Evolutionary conservation across 2,888 invertebrate genomes (phyloP).

Genomic region (Orchestes rusci): DNA sequence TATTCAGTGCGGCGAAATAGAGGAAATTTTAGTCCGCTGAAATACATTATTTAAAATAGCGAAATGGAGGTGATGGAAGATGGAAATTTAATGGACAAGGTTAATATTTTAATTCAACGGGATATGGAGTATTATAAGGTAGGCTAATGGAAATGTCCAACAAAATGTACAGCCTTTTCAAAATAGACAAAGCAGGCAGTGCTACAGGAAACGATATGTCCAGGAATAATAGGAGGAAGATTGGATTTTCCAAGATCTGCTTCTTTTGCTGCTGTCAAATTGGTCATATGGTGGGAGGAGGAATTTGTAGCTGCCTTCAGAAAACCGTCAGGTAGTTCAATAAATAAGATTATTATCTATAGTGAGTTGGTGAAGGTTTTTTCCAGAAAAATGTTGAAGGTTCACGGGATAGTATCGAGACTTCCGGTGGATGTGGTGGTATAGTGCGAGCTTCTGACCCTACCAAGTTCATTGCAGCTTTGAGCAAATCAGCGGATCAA

Average conservation of each 20-base stretch:
- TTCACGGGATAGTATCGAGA: constrained; percentile 43
- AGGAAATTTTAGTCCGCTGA: too few species aligned
- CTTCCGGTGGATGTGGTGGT: constrained; percentile 44
- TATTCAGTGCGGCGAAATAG: too few species aligned
- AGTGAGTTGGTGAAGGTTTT: constrained; percentile 26
- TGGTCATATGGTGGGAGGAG: constrained; percentile 82
- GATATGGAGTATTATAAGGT: constrained; percentile 82
- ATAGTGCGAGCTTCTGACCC: constrained; percentile 72
- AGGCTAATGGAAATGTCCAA: constrained; percentile 25
- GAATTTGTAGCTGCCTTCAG: constrained; percentile 72
- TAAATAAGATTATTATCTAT: not conserved
- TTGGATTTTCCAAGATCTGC: constrained; percentile 77
- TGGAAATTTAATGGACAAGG: constrained; percentile 82
- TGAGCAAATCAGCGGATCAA: constrained; percentile 66
- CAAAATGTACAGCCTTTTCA: not conserved
- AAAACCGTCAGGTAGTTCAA: constrained; percentile 48
- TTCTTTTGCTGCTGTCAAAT: constrained; percentile 76
- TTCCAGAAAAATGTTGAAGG: constrained; percentile 29
- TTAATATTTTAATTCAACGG: constrained; percentile 71
- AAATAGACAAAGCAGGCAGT: constrained; percentile 45
- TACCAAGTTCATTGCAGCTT: constrained; percentile 63
- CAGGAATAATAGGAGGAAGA: constrained; percentile 72
- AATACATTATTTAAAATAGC: too few species aligned
- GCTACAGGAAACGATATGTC: constrained; percentile 69
- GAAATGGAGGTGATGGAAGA: constrained; percentile 86